These are phyloP conservation scores for Keiferia lycopersicella DNA, from an alignment of 2,888 invertebrate genomes.

Conservation along the genomic window DNA sequence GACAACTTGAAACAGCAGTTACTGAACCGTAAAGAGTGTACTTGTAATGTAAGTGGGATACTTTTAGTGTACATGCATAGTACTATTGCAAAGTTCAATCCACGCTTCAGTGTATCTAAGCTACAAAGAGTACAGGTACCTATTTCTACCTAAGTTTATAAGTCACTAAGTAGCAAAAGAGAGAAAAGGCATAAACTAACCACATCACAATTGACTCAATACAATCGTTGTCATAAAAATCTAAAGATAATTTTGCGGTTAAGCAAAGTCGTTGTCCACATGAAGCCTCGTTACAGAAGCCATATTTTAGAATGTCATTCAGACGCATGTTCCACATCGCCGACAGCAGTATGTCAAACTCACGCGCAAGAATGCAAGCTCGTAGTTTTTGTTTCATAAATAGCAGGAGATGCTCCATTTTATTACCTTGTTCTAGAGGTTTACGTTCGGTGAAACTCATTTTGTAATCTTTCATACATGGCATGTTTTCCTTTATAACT, in stretches of 20 bases:
- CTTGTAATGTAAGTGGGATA: too few relatives aligned
- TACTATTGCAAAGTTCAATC: too few relatives aligned
- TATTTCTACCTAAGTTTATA: too few relatives aligned
- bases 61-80: too few relatives aligned
- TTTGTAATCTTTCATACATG: background rate
- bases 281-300: background rate
- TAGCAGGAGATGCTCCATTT: background rate
- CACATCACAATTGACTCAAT: background rate
- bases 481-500: background rate
- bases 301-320: background rate
- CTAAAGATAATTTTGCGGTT: too few relatives aligned
- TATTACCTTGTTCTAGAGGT: constrained; percentile 24
- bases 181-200: too few relatives aligned
- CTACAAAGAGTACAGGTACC: too few relatives aligned
- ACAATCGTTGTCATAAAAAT: background rate
- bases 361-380: constrained; percentile 20
- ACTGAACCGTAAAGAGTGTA: too few relatives aligned
- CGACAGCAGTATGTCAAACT: constrained; percentile 14
- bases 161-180: too few relatives aligned
- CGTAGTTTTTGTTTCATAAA: constrained; percentile 22
- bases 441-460: constrained; percentile 13
- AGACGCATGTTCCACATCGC: background rate
- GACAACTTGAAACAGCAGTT: background rate
- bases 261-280: background rate
- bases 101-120: too few relatives aligned